Evolutionary conservation across 2,113 vertebrate genomes (phyloP).

Genomic region (Zosterops lateralis): DNA sequence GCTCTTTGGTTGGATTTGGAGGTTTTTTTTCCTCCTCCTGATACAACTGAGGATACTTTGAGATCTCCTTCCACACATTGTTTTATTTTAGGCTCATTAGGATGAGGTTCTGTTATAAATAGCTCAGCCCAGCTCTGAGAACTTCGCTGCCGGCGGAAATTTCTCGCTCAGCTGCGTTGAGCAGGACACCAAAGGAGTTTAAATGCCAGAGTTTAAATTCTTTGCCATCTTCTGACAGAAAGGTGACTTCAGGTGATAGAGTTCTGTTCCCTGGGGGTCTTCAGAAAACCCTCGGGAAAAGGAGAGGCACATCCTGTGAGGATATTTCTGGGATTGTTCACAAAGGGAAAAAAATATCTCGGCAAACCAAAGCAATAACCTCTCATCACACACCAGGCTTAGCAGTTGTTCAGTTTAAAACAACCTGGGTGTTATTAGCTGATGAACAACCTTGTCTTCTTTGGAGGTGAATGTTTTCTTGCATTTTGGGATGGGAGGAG

Average conservation of each 20-base stretch:
- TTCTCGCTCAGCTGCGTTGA: slow-evolving; percentile 45
- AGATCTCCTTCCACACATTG: slow-evolving; percentile 66
- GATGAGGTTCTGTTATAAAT: slow-evolving; percentile 73
- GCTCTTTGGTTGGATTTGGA: slow-evolving; percentile 58
- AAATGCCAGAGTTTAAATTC: slow-evolving; percentile 39
- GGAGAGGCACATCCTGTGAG: neutral
- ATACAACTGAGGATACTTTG: slow-evolving; percentile 51
- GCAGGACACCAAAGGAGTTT: slow-evolving; percentile 53
- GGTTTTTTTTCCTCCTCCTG: neutral
- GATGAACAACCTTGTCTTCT: neutral
- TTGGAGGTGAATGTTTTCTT: neutral
- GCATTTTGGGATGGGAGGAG: neutral
- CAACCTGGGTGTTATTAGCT: neutral
- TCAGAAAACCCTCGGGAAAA: neutral
- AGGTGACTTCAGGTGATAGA: slow-evolving; percentile 57
- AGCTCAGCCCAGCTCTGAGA: slow-evolving; percentile 64
- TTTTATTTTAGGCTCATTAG: slow-evolving; percentile 73
- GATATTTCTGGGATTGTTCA: neutral
- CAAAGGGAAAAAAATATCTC: neutral
- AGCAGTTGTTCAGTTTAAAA: neutral
- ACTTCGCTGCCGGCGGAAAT: slow-evolving; percentile 52
- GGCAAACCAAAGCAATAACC: neutral
- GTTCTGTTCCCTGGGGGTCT: slow-evolving; percentile 29
- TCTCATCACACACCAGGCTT: neutral
- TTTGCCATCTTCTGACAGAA: neutral